A percentile compares a stretch with the other conserved stretches of the same genome.
Conservation (phyloP, 1,140 invertebrate species). For the Drosophila santomea region DNA sequence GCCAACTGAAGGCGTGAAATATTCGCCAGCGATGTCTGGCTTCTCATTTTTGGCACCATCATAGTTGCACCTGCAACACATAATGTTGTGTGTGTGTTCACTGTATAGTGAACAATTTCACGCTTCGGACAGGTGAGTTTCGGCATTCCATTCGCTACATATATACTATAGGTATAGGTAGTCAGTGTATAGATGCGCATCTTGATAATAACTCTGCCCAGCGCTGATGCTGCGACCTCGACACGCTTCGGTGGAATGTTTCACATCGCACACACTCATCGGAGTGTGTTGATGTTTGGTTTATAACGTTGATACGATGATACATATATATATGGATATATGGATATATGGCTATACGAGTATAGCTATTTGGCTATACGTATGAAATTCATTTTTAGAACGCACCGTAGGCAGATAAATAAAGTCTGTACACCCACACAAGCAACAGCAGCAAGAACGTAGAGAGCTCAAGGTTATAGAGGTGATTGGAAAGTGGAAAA, state of each 20-base stretch:
- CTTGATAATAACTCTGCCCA: slow-evolving; percentile 26
- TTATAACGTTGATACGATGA: slow-evolving; percentile 30
- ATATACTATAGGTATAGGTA: neutral
- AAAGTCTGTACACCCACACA: slow-evolving; percentile 65
- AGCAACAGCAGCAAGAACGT: slow-evolving; percentile 39
- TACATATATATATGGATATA: slow-evolving; percentile 28
- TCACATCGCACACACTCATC: slow-evolving; percentile 42
- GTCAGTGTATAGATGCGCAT: slow-evolving; percentile 7
- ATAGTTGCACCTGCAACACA: slow-evolving; percentile 36
- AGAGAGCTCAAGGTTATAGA: slow-evolving; percentile 66
- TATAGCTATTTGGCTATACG: neutral
- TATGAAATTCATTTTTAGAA: slow-evolving; percentile 49
- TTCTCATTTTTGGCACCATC: slow-evolving; percentile 29
- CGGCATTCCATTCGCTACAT: slow-evolving; percentile 1
- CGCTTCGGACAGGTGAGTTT: slow-evolving; percentile 34
- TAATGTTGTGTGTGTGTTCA: neutral
- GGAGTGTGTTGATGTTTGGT: slow-evolving; percentile 45
- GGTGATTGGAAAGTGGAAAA: slow-evolving; percentile 44
- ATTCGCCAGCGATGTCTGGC: slow-evolving; percentile 17
- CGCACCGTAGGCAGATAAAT: slow-evolving; percentile 56
- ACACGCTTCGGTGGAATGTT: slow-evolving; percentile 64
- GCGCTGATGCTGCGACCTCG: slow-evolving; percentile 60
- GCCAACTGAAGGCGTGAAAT: slow-evolving; percentile 22
- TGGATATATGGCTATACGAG: neutral
- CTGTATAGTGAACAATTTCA: slow-evolving; percentile 21